Evolutionary conservation across 2,888 invertebrate species (phyloP).

Genomic region (Hanleya hanleyi): DNA sequence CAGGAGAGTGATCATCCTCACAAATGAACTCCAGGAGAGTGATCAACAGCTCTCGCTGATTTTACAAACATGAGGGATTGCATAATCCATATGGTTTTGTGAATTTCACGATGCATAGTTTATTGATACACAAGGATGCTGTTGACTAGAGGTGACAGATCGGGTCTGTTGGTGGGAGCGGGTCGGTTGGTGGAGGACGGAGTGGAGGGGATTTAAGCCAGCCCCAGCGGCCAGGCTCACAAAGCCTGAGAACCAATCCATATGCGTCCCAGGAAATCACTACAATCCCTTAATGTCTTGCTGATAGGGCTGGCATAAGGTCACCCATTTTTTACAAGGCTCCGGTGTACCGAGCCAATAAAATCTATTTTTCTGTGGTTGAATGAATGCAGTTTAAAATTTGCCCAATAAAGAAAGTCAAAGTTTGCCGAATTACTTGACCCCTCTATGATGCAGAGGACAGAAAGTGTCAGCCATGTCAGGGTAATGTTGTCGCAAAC

Average conservation of each 20-base stretch:
- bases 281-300: background rate
- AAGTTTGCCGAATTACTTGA: background rate
- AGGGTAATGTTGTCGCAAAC: too few species aligned
- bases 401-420: background rate
- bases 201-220: background rate
- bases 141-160: too few species aligned
- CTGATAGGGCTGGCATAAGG: background rate
- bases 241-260: background rate
- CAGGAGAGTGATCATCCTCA: too few species aligned
- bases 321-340: background rate
- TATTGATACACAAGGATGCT: too few species aligned
- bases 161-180: too few species aligned
- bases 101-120: too few species aligned
- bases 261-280: background rate
- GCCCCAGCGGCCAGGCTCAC: background rate
- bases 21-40: too few species aligned
- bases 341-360: slow-evolving; percentile 1
- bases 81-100: too few species aligned
- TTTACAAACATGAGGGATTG: too few species aligned
- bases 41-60: too few species aligned
- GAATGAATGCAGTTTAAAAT: background rate
- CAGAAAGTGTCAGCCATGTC: too few species aligned
- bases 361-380: background rate
- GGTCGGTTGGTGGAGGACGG: background rate
- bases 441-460: background rate